A percentile compares a stretch with the other conserved stretches of the same genome.
phyloP scores from a whole-genome alignment of 2,113 vertebrate genomes.

The Meleagris gallopavo region DNA sequence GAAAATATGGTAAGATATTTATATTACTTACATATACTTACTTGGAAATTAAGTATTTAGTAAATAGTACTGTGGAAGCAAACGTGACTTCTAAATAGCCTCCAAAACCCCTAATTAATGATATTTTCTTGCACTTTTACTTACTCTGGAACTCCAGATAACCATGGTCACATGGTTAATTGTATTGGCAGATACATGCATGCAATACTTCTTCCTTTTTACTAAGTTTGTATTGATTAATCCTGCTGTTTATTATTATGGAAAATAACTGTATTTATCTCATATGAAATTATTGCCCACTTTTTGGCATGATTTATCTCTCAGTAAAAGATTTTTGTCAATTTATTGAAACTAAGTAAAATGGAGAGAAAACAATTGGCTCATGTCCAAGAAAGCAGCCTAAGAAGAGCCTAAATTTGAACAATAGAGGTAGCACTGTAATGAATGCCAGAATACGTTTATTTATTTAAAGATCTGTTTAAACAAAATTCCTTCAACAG shows the following conservation, averaged over 20 bases:
- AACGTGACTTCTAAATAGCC: background rate
- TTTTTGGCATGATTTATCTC: background rate
- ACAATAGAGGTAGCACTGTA: background rate
- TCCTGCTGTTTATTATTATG: background rate
- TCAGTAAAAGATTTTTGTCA: background rate
- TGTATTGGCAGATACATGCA: background rate
- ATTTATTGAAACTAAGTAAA: constrained; percentile 11
- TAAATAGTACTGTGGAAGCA: background rate
- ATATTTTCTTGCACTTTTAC: background rate
- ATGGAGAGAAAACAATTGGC: background rate
- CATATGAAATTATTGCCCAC: background rate
- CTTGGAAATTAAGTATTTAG: background rate
- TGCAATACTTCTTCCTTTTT: background rate
- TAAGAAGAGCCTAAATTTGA: background rate
- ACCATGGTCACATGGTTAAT: background rate
- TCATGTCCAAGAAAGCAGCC: background rate
- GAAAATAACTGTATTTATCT: background rate
- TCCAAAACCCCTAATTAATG: background rate
- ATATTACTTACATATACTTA: background rate
- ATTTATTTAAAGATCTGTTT: background rate
- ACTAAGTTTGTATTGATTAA: background rate
- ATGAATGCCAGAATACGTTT: background rate
- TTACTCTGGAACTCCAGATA: background rate
- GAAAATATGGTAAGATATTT: background rate
- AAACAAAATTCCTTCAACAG: background rate